Percentiles rank a stretch among this genome's conserved stretches.
These are phyloP conservation scores for Leptogaster cylindrica DNA, from an alignment of 2,888 invertebrate genomes.

Conservation along the genomic window DNA sequence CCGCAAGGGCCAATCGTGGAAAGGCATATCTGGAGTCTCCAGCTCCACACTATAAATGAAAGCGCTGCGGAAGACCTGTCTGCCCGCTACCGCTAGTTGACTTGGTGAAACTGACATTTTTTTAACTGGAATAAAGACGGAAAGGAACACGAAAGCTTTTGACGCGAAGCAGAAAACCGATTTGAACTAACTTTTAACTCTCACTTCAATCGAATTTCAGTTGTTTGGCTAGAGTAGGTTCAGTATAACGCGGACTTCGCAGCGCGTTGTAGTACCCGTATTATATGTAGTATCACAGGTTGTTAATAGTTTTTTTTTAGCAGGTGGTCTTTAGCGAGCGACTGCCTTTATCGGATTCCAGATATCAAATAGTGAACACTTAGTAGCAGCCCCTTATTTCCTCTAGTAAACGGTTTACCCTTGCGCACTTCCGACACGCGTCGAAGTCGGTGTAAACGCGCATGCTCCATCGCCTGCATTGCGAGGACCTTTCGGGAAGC, in stretches of 20 bases:
- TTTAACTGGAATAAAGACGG: conserved; percentile 11
- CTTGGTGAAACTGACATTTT: conserved; percentile 15
- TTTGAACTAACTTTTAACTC: conserved; percentile 52
- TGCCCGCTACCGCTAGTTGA: background rate
- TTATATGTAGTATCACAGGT: conserved; percentile 3
- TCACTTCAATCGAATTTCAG: conserved; percentile 61
- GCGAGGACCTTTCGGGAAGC: no score
- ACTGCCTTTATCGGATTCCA: conserved; percentile 4
- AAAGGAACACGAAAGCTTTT: conserved; percentile 19
- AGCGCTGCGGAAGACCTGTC: background rate
- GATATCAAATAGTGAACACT: no score
- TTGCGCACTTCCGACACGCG: no score
- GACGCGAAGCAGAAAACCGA: background rate
- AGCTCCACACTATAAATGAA: no score
- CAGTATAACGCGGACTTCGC: conserved; percentile 23
- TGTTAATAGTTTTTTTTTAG: conserved; percentile 22
- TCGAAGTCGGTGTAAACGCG: no score
- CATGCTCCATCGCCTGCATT: no score
- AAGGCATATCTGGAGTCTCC: no score
- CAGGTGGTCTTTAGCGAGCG: background rate
- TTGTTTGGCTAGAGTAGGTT: conserved; percentile 60
- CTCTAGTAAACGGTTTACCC: no score
- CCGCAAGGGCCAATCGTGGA: no score
- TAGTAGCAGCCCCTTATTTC: no score
- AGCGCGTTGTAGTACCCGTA: conserved; percentile 23